Evolutionary conservation across 1,140 invertebrate genomes (phyloP).

Genomic region (Zaprionus davidi): DNA sequence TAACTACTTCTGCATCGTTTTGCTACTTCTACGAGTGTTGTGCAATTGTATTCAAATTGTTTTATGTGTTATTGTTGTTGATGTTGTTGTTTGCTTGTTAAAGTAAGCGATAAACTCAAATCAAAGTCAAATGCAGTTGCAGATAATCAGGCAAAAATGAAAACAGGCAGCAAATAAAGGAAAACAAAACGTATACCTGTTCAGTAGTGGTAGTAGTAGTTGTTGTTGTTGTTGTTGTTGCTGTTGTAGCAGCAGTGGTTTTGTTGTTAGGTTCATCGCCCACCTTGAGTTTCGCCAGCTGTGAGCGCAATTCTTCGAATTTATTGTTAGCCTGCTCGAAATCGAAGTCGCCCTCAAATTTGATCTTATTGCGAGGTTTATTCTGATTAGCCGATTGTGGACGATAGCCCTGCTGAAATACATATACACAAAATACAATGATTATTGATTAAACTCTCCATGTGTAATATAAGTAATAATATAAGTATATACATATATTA

Average conservation of each 20-base stretch:
- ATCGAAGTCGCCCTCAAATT: conserved; percentile 85
- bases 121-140: not conserved
- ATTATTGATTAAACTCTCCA: not conserved
- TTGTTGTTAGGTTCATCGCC: conserved; percentile 86
- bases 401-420: conserved; percentile 66
- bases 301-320: conserved; percentile 95
- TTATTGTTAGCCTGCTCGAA: conserved; percentile 98
- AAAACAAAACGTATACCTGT: conserved; percentile 71
- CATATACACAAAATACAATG: not conserved
- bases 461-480: not conserved
- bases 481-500: not conserved
- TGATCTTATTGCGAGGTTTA: conserved; percentile 74
- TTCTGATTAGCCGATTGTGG: conserved; percentile 72
- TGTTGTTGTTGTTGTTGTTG: conserved; percentile 54
- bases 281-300: conserved; percentile 94
- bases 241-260: conserved; percentile 42
- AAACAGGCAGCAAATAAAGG: conserved; percentile 6
- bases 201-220: conserved; percentile 75
- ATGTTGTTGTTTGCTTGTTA: not conserved
- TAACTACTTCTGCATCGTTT: not conserved
- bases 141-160: conserved; percentile 1
- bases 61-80: conserved; percentile 3
- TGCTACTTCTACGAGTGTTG: conserved; percentile 8
- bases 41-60: conserved; percentile 2
- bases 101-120: conserved; percentile 11